Percentiles rank a stretch among this genome's conserved stretches.
Conservation (phyloP, 1,140 invertebrate genomes). For the Drosophila pruinosa region DNA sequence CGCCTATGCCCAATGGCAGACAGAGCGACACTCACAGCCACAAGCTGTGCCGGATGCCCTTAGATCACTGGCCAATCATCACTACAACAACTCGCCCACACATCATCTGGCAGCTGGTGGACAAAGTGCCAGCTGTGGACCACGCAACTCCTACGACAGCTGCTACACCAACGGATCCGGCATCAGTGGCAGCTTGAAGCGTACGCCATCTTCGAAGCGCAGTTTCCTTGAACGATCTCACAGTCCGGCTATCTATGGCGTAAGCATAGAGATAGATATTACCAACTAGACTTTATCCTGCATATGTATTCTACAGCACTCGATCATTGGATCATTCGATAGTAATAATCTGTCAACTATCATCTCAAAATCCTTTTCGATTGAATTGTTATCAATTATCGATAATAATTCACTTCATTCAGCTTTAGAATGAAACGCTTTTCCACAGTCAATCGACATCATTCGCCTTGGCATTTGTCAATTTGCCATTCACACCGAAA, state of each 20-base stretch:
- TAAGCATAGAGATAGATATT: constrained; percentile 65
- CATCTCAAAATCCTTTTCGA: neutral
- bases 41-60: constrained; percentile 77
- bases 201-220: constrained; percentile 77
- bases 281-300: neutral
- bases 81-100: constrained; percentile 71
- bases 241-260: constrained; percentile 76
- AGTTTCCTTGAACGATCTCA: constrained; percentile 76
- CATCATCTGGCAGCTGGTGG: constrained; percentile 35
- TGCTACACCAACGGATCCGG: constrained; percentile 41
- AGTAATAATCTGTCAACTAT: neutral
- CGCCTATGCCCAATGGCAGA: constrained; percentile 70
- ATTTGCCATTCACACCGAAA: no score
- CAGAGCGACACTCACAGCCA: constrained; percentile 69
- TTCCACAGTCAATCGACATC: no score
- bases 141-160: constrained; percentile 62
- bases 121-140: constrained; percentile 3
- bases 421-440: no score
- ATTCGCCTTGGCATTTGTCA: no score
- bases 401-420: neutral
- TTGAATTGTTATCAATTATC: neutral
- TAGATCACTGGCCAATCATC: constrained; percentile 70
- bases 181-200: constrained; percentile 67
- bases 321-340: neutral
- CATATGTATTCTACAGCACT: constrained; percentile 6